Percentiles rank a stretch among this genome's conserved stretches.
phyloP scores from a whole-genome alignment of 1,140 invertebrate genomes.

The Drosophila yakuba region DNA sequence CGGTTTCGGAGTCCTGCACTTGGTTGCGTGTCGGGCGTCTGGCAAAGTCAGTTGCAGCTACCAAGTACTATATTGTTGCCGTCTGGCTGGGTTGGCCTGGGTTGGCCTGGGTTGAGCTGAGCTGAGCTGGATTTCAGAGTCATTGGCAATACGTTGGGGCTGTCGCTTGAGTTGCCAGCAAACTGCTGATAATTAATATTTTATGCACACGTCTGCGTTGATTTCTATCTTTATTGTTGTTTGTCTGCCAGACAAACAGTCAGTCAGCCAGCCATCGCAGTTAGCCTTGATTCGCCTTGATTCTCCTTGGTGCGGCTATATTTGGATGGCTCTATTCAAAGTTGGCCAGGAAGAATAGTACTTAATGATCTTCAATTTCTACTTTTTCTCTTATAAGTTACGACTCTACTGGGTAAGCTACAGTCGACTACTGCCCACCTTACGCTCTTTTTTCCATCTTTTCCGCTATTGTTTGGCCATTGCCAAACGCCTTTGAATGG shows the following conservation, averaged over 20 bases:
- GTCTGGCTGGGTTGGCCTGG: constrained; percentile 37
- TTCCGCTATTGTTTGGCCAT: constrained; percentile 65
- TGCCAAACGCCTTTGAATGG: constrained; percentile 72
- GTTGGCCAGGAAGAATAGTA: background rate
- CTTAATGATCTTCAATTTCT: too few species aligned
- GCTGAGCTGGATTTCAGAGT: constrained; percentile 41
- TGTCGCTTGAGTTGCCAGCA: constrained; percentile 47
- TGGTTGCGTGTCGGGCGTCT: constrained; percentile 60
- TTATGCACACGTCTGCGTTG: constrained; percentile 84
- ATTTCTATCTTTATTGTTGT: constrained; percentile 83
- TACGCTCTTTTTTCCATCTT: constrained; percentile 21
- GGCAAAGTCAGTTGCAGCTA: constrained; percentile 55
- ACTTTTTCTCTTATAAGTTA: too few species aligned
- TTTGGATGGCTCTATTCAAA: background rate
- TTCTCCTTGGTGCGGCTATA: background rate
- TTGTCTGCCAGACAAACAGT: constrained; percentile 61
- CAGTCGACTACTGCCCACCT: background rate
- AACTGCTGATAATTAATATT: constrained; percentile 84
- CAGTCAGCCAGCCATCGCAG: constrained; percentile 18
- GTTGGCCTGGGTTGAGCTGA: background rate
- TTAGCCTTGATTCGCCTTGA: constrained; percentile 29
- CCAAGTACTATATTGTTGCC: constrained; percentile 40
- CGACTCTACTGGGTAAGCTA: too few species aligned
- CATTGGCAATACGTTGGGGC: constrained; percentile 69
- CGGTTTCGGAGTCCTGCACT: constrained; percentile 1